Base-by-base conservation (phyloP, 2,797 vertebrate species). In the Spea hammondii region DNA sequence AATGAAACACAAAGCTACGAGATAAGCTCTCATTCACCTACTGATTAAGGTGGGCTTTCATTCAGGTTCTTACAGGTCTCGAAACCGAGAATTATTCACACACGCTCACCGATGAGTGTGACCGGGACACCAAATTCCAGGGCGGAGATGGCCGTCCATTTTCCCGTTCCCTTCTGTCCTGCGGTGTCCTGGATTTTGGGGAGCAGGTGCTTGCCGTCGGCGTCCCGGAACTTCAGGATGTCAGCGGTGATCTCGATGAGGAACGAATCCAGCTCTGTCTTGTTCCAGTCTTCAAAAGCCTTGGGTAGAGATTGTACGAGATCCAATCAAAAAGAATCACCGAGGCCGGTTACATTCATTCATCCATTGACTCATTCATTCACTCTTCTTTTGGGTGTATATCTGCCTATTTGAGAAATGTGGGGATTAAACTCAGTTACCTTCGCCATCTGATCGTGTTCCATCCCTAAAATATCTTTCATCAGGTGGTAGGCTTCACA, bases 401-500 rank as follows among this genome's bases (percentile, higher is more conserved):
- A 32, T 32, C 32, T 32, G 32, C 32, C 32, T 32, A 32, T 32
- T 32, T 32, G 32, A 32, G 32, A 32, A 32, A 32, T 32, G 45
- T 32, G 32, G 32, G 32, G 32, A 32, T 32, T 32, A 1, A 32
- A 32, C 32, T 32, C 17, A 17, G 32, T 88, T 77, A 98, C 98
- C 95, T 94, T 13, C 0, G 95, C 94, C 98, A 99, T 99, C 83
- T 96, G 93, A 0, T 93, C 88, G 0, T 99, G 96, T 45, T 92
- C 89, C 96, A 99, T 95, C 14, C 86, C 88, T 87, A 98, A 84
- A 4, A 97, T 87, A 0, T 99, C 97, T 54, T 95, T 98, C 98
- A 99, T 98, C 84, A 99, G 87, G 85, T 99, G 97, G 84, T 99
- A 99, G 4, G 97, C 98, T 86, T 99, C 98, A 45, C 97, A 98